Base-by-base conservation (phyloP, 2,113 vertebrate species). In the Sterrhoptilus dennistouni region DNA sequence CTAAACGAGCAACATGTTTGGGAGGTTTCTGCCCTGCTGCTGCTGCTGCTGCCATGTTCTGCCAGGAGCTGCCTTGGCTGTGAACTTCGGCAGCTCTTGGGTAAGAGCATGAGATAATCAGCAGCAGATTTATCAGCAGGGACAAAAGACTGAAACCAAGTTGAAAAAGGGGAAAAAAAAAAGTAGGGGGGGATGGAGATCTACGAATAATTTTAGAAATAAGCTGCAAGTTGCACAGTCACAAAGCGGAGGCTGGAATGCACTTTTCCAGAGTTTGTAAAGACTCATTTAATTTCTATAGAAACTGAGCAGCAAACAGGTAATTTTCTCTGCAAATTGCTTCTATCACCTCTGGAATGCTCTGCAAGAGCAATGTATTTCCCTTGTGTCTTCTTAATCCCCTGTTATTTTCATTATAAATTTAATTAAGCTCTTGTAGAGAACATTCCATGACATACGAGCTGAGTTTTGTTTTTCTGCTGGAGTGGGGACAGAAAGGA, bases 251-350 rank as follows among this genome's bases (percentile, higher is more conserved):
- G 93, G 82, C 76, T 96, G 95, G 49, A 52, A 82, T 85, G 87
- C 91, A 79, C 56, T 61, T 96, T 77, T 52, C 50, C 87, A 86
- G 84, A 91, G 87, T 90, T 92, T 92, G 95, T 78, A 91, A 93
- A 96, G 95, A 90, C 68, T 96, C 90, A 28, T 86, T 94, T 86
- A 86, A 95, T 89, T 96, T 86, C 96, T 96, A 90, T 88, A 95
- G 95, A 96, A 97, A 95, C 88, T 95, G 71, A 93, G 85, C 88
- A 91, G 76, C 95, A 94, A 96, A 86, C 92, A 96, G 93, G 88
- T 88, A 96, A 93, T 96, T 96, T 97, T 95, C 90, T 71, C 95
- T 91, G 75, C 61, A 88, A 76, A 94, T 83, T 89, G 68, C 90
- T 95, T 95, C 85, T 75, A 83, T 89, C 76, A 91, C 85, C 80